phyloP scores from a whole-genome alignment of 2,113 vertebrate species.

The Danionella cerebrum region DNA sequence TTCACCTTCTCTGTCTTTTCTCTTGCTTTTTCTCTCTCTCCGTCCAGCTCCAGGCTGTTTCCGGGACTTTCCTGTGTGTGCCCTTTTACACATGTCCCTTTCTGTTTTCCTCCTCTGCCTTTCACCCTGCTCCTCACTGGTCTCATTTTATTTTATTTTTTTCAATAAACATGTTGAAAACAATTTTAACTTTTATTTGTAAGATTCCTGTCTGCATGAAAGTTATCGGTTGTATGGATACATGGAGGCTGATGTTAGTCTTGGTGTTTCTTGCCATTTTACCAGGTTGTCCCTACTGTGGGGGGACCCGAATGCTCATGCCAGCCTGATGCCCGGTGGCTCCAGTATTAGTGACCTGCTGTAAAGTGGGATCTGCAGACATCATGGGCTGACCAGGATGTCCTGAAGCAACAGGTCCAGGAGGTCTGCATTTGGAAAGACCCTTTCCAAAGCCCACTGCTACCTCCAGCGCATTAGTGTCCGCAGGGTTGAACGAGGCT shows the following conservation, averaged over 20 bases:
- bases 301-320: slow-evolving; percentile 69
- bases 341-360: slow-evolving; percentile 80
- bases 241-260: slow-evolving; percentile 94
- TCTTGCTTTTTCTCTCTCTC: too few relatives aligned
- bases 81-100: too few relatives aligned
- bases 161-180: background rate
- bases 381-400: slow-evolving; percentile 79
- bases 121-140: too few relatives aligned
- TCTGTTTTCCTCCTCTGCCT: too few relatives aligned
- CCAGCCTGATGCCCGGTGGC: slow-evolving; percentile 68
- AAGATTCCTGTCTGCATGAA: too few relatives aligned
- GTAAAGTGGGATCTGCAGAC: slow-evolving; percentile 76
- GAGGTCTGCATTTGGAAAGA: slow-evolving; percentile 85
- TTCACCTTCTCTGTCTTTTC: too few relatives aligned
- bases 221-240: slow-evolving; percentile 89
- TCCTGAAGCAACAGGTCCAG: slow-evolving; percentile 72
- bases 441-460: slow-evolving; percentile 95
- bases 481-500: slow-evolving; percentile 91
- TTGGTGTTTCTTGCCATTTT: slow-evolving; percentile 98
- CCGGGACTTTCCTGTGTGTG: too few relatives aligned
- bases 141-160: too few relatives aligned
- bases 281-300: slow-evolving; percentile 84
- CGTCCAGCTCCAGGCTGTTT: too few relatives aligned
- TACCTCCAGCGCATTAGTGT: slow-evolving; percentile 87
- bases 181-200: background rate